Evolutionary conservation across 2,797 vertebrate genomes (phyloP), one percentile per base, ranked within the genome.

Genomic region (Sebastolobus alascanus): DNA sequence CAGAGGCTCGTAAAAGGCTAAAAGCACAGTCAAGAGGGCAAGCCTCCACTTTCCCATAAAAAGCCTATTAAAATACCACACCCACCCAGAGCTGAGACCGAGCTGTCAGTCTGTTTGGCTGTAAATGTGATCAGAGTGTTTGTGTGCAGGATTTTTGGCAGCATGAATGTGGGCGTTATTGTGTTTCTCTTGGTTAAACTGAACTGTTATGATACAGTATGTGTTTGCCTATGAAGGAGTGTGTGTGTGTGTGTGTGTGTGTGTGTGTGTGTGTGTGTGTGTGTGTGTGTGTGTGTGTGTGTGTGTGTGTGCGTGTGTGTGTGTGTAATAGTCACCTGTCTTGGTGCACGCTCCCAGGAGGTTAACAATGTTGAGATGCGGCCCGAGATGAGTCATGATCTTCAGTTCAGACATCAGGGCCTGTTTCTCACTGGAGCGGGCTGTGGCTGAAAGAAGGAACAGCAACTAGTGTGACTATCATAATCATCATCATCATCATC

Each of bases 381-480:
- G 98, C n/a, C 99, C 99, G 3, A 99, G 96, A 80, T 99, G 99
- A 64, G 98, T 99, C 99, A 99, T 99, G 90, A 99, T 99, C 96
- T 99, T 99, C 94, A 99, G 94, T 83, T 99, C 99, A 13, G 99
- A 99, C 99, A 99, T 99, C 74, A 99, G 97, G 0, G 99, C 99
- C 83, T 99, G 98, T 79, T 99, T 99, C 91, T 99, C 99, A 74
- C 99, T 99, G 86, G 99, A 97, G 82, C 99, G 97, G 11, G 99
- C 98, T 1, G 99, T 99, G 80, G 99, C 99, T 99, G 91, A 80
- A 77, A 85, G 75, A 77, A 87, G 43, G 54, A 0, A 59, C 5
- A 68, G 56, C 4, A 77, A 50, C 63, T 38, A 0, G 43, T 18
- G 43, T 78, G 75, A 88, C 25, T 25, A 25, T 25, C 37, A 40